phyloP scores from a whole-genome alignment of 2,888 invertebrate species.

The Platerodrilus igneus region DNA sequence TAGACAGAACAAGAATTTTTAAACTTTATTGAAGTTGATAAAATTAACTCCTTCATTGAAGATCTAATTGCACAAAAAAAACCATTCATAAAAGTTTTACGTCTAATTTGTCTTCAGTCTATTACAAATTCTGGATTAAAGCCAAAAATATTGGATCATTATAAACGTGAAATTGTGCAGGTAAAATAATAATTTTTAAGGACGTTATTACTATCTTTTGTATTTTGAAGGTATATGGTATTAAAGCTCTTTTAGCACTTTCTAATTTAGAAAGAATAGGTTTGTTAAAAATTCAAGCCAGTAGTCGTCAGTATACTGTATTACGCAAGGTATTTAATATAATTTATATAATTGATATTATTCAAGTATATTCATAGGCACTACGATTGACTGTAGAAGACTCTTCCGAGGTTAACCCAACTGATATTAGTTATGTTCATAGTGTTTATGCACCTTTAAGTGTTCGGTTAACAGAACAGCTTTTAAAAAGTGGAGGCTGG shows the following conservation, averaged over 20 bases:
- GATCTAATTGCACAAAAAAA: constrained; percentile 83
- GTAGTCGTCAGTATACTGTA: constrained; percentile 67
- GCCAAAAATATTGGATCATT: constrained; percentile 71
- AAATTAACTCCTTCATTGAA: constrained; percentile 83
- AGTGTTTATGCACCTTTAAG: constrained; percentile 92
- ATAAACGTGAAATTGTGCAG: constrained; percentile 58
- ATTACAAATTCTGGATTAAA: constrained; percentile 90
- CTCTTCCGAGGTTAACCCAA: constrained; percentile 74
- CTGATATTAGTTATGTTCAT: constrained; percentile 87
- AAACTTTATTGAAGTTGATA: constrained; percentile 88
- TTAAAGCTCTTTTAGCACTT: constrained; percentile 74
- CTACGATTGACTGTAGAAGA: constrained; percentile 85
- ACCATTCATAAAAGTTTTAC: constrained; percentile 75
- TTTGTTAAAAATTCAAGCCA: constrained; percentile 69
- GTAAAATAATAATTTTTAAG: constrained; percentile 28
- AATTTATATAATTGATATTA: constrained; percentile 1
- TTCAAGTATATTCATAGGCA: constrained; percentile 48
- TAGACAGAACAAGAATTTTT: constrained; percentile 85
- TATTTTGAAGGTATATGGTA: constrained; percentile 72
- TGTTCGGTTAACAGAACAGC: constrained; percentile 78
- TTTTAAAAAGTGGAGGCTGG: constrained; percentile 72
- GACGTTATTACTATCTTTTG: neutral
- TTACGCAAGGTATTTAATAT: constrained; percentile 64
- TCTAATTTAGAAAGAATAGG: constrained; percentile 86
- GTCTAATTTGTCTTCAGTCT: constrained; percentile 91